phyloP scores from a whole-genome alignment of 1,140 invertebrate genomes.

The Drosophila miranda region DNA sequence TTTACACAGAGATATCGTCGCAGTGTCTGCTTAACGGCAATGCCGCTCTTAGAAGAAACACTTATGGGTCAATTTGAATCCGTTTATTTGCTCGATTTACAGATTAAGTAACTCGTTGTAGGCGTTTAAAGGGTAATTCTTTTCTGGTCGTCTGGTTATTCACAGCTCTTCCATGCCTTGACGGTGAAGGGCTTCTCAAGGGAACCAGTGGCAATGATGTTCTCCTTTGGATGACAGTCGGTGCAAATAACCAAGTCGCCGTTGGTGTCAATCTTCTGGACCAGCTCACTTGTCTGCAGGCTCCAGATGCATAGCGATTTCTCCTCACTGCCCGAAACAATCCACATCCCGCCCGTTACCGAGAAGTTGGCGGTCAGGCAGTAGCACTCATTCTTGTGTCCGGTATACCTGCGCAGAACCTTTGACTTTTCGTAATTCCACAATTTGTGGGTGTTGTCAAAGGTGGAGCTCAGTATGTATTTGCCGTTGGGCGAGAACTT shows the following conservation, averaged over 20 bases:
- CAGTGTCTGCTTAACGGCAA: neutral
- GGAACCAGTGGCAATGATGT: slow-evolving; percentile 50
- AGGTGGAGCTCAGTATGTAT: slow-evolving; percentile 49
- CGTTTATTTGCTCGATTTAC: neutral
- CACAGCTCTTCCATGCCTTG: slow-evolving; percentile 52
- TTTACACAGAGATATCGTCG: slow-evolving; percentile 17
- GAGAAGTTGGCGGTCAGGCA: slow-evolving; percentile 62
- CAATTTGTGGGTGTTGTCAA: slow-evolving; percentile 58
- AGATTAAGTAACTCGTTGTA: neutral
- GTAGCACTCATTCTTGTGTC: slow-evolving; percentile 47
- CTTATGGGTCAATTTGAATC: slow-evolving; percentile 1
- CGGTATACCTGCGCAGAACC: slow-evolving; percentile 53
- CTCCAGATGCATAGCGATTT: slow-evolving; percentile 51
- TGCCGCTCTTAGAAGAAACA: slow-evolving; percentile 6
- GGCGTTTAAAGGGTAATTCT: no score
- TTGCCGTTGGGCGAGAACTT: slow-evolving; percentile 65
- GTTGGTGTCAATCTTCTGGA: slow-evolving; percentile 43
- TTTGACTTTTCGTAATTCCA: slow-evolving; percentile 63
- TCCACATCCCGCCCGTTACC: slow-evolving; percentile 58
- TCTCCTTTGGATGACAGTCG: slow-evolving; percentile 61
- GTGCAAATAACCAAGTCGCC: slow-evolving; percentile 35
- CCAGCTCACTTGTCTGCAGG: slow-evolving; percentile 56
- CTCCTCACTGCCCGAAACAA: slow-evolving; percentile 65
- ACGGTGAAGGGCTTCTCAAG: slow-evolving; percentile 21
- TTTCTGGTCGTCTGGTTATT: neutral